Base-by-base conservation (phyloP, 2,888 invertebrate genomes). In the Eupithecia subfuscata region DNA sequence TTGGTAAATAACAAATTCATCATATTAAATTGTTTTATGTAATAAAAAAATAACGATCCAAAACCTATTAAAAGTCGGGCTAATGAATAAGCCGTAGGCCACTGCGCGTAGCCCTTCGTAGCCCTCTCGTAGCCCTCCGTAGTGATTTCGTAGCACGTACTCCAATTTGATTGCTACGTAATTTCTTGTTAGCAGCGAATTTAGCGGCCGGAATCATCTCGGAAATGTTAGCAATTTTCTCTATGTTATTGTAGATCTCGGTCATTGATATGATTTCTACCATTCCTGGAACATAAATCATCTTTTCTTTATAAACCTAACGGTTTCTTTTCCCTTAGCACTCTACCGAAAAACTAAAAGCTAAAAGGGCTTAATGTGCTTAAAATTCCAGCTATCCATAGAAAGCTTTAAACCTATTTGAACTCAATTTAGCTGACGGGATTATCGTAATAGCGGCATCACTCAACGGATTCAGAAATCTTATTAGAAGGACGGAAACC, bases 381-480 rank as follows among this genome's bases (percentile, higher is more conserved):
- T 63, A 30, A 64, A 64, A 34, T 9, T 34, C 64, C 30, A 30
- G 30, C 11, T 67, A 65, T 68, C 67, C 25, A 68, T 40, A n/a
- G 12, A 69, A 65, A 69, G 71, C 70, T 71, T 80, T 75, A 67
- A 73, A 80, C 63, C 78, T 81, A 80, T 82, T 82, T 82, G 78
- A 80, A 81, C 80, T 81, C 82, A 81, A 84, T 84, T 81, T 78
- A 80, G 80, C 81, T 70, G 78, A 60, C 81, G 79, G 82, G 84
- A 83, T 85, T 81, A 82, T 78, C 82, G 81, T 80, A 82, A 87
- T 83, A 75, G 79, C 77, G 78, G 77, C 77, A 84, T 84, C 84
- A 79, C 79, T 80, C 82, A 81, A 73, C 76, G 86, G 85, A 86
- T 86, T 85, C 78, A 82, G 85, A 85, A 86, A 87, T 87, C 85